A percentile compares a stretch with the other conserved stretches of the same genome.
Conservation (phyloP, 1,140 invertebrate species). For the Scaptomyza graminum region DNA sequence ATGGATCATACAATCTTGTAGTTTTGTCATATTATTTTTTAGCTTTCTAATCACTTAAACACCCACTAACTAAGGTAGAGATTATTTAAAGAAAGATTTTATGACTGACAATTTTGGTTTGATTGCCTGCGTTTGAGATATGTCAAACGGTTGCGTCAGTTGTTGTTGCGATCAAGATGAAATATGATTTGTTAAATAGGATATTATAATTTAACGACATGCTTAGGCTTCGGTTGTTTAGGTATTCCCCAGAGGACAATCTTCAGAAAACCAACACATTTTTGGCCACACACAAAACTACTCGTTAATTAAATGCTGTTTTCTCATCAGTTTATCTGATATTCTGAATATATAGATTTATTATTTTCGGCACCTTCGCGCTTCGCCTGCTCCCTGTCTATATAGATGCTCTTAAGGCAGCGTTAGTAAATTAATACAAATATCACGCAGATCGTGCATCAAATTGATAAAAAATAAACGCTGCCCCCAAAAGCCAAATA, state of each 20-base stretch:
- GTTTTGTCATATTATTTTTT: too few relatives aligned
- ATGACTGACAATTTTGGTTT: conserved; percentile 32
- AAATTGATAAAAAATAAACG: conserved; percentile 57
- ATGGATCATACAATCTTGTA: too few relatives aligned
- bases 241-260: conserved; percentile 58
- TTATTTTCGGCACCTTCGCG: conserved; percentile 15
- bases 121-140: conserved; percentile 21
- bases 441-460: conserved; percentile 60
- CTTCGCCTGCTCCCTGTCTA: not conserved
- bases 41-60: too few relatives aligned
- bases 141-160: conserved; percentile 72
- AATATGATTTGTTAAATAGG: conserved; percentile 76
- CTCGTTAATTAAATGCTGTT: conserved; percentile 63
- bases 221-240: conserved; percentile 6
- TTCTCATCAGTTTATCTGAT: not conserved
- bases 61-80: too few relatives aligned
- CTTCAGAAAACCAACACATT: conserved; percentile 7
- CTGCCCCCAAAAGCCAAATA: conserved; percentile 17
- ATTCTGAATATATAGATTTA: not conserved
- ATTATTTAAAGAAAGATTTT: conserved; percentile 36
- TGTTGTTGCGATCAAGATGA: conserved; percentile 61
- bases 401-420: conserved; percentile 29
- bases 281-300: conserved; percentile 53
- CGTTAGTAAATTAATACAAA: conserved; percentile 73
- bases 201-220: conserved; percentile 71